Percentiles rank a stretch among this genome's conserved stretches.
These are phyloP conservation scores for Habrosyne pyritoides DNA, from an alignment of 2,888 invertebrate species.

Conservation along the genomic window DNA sequence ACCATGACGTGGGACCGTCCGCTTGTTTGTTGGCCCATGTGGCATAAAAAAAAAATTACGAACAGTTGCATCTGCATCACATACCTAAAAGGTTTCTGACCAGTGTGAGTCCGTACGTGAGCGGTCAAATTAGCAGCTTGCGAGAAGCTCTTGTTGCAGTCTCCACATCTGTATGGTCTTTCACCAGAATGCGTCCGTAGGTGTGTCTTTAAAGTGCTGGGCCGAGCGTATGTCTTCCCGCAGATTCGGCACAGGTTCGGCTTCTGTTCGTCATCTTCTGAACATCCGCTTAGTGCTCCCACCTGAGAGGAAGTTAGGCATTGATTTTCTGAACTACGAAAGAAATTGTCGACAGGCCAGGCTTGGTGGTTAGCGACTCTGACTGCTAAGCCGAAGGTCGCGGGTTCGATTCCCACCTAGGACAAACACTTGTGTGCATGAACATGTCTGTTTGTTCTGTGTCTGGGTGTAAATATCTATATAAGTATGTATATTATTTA, in stretches of 20 bases:
- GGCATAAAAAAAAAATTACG: no score
- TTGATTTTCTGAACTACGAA: no score
- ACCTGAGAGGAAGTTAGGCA: conserved; percentile 44
- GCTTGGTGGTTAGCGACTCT: no score
- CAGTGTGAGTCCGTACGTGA: conserved; percentile 97
- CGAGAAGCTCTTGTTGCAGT: conserved; percentile 98
- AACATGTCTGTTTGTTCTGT: no score
- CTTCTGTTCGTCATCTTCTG: conserved; percentile 88
- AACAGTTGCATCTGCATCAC: not conserved
- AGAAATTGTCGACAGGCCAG: no score
- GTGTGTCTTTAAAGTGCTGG: conserved; percentile 98
- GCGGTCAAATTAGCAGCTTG: conserved; percentile 99
- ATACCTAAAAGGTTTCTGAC: conserved; percentile 96
- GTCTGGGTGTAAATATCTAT: no score
- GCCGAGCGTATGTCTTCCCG: conserved; percentile 98
- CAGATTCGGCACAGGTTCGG: conserved; percentile 97
- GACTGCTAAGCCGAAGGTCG: no score
- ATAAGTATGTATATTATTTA: no score
- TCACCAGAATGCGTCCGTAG: conserved; percentile 98
- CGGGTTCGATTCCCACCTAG: no score
- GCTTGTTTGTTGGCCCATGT: no score
- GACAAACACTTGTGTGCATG: no score
- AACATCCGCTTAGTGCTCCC: conserved; percentile 83
- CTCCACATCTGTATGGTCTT: conserved; percentile 94
- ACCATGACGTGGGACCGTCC: no score